A percentile compares a stretch with the other conserved stretches of the same genome.
phyloP scores from a whole-genome alignment of 2,888 invertebrate species.

The Lysandra bellargus region DNA sequence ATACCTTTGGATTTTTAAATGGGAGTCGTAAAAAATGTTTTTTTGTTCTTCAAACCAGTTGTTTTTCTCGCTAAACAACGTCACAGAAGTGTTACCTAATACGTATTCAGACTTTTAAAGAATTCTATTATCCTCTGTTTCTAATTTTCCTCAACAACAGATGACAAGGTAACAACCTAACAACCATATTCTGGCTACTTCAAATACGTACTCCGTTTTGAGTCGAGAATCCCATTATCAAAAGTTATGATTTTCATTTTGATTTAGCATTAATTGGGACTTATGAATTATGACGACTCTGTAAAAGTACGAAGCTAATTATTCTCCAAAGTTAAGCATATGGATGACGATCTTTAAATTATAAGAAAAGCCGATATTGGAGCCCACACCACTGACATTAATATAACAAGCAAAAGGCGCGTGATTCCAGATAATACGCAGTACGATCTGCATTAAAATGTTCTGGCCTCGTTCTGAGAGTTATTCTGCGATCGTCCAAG shows the following conservation, averaged over 20 bases:
- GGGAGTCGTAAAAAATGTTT: background rate
- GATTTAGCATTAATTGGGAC: too few relatives aligned
- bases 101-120: background rate
- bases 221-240: too few relatives aligned
- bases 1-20: background rate
- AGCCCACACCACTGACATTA: background rate
- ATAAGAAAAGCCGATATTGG: background rate
- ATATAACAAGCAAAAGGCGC: too few relatives aligned
- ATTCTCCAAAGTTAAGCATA: background rate
- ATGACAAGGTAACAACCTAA: background rate
- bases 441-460: background rate
- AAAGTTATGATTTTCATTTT: too few relatives aligned
- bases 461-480: conserved; percentile 18
- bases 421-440: background rate
- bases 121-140: background rate
- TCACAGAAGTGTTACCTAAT: background rate
- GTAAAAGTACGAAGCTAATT: background rate
- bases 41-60: background rate
- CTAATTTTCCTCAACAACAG: background rate
- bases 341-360: background rate
- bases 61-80: conserved; percentile 1
- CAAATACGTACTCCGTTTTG: too few relatives aligned
- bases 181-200: too few relatives aligned
- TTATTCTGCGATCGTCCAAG: conserved; percentile 11
- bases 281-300: background rate